phyloP scores from a whole-genome alignment of 2,888 invertebrate genomes.

The Netelia virgata region DNA sequence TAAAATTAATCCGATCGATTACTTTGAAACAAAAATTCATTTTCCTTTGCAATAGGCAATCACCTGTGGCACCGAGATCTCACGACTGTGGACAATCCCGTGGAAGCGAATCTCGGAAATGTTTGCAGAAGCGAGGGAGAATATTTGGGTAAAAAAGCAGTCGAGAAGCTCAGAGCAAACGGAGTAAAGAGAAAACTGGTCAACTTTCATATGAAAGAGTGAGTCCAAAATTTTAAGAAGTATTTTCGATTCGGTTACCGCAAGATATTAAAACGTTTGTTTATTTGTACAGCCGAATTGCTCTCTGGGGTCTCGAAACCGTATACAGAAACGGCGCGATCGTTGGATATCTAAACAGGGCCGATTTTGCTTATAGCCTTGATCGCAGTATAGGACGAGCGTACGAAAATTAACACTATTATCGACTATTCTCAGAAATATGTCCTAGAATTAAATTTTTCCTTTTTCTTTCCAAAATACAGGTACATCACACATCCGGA shows the following conservation, averaged over 20 bases:
- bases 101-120: constrained; percentile 93
- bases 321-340: constrained; percentile 92
- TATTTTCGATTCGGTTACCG: constrained; percentile 8
- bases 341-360: constrained; percentile 93
- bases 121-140: constrained; percentile 92
- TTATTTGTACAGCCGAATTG: constrained; percentile 85
- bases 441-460: neutral
- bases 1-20: constrained; percentile 5
- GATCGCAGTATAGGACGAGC: constrained; percentile 88
- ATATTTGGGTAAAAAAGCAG: constrained; percentile 91
- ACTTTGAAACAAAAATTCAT: constrained; percentile 26
- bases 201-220: constrained; percentile 89
- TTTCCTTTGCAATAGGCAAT: constrained; percentile 87
- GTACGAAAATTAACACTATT: constrained; percentile 79
- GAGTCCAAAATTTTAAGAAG: constrained; percentile 80
- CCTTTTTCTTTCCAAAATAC: constrained; percentile 68
- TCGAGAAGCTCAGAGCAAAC: constrained; percentile 88
- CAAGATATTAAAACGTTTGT: constrained; percentile 2
- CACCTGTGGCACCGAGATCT: constrained; percentile 95
- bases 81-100: constrained; percentile 93
- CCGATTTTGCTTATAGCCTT: constrained; percentile 90
- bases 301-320: constrained; percentile 94
- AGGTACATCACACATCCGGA: constrained; percentile 87
- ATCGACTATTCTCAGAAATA: constrained; percentile 14
- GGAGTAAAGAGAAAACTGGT: constrained; percentile 92